Conservation (phyloP, 2,797 vertebrate genomes). For the Hoplostethus mediterraneus region DNA sequence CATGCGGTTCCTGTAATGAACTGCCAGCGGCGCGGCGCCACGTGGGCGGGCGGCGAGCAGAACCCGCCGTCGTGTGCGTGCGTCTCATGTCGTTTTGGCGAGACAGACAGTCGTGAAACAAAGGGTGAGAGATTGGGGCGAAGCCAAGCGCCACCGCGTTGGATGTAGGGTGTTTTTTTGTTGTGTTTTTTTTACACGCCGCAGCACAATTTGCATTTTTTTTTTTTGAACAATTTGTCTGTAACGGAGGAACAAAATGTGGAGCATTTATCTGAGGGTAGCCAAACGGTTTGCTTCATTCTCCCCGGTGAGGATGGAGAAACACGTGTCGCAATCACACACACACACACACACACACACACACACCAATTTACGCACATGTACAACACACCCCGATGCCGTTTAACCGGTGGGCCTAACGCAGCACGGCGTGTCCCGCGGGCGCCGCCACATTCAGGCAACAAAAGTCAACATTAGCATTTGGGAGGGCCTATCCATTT, state of each 20-base stretch:
- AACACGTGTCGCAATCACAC: background rate
- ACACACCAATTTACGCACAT: slow-evolving; percentile 10
- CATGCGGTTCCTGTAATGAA: slow-evolving; percentile 59
- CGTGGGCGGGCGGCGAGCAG: slow-evolving; percentile 46
- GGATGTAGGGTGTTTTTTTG: background rate
- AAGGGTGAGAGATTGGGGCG: slow-evolving; percentile 36
- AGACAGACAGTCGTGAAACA: slow-evolving; percentile 23
- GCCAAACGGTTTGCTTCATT: slow-evolving; percentile 29
- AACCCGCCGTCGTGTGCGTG: slow-evolving; percentile 1
- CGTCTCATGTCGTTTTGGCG: background rate
- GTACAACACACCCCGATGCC: slow-evolving; percentile 2
- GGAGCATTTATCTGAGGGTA: slow-evolving; percentile 20
- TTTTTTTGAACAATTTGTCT: slow-evolving; percentile 38
- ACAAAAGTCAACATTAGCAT: slow-evolving; percentile 75
- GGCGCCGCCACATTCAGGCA: slow-evolving; percentile 43
- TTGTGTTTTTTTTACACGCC: background rate
- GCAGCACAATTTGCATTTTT: slow-evolving; percentile 34
- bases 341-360: background rate
- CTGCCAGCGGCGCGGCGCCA: slow-evolving; percentile 32
- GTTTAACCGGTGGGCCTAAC: slow-evolving; percentile 3
- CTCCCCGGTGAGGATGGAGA: background rate
- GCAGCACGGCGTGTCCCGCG: slow-evolving; percentile 10
- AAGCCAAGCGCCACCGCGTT: slow-evolving; percentile 22
- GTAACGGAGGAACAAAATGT: slow-evolving; percentile 10
- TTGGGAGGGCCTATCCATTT: slow-evolving; percentile 56